A percentile compares a stretch with the other conserved stretches of the same genome.
These are phyloP conservation scores for Drymodes brunneopygia DNA, from an alignment of 2,113 vertebrate species.

Conservation along the genomic window DNA sequence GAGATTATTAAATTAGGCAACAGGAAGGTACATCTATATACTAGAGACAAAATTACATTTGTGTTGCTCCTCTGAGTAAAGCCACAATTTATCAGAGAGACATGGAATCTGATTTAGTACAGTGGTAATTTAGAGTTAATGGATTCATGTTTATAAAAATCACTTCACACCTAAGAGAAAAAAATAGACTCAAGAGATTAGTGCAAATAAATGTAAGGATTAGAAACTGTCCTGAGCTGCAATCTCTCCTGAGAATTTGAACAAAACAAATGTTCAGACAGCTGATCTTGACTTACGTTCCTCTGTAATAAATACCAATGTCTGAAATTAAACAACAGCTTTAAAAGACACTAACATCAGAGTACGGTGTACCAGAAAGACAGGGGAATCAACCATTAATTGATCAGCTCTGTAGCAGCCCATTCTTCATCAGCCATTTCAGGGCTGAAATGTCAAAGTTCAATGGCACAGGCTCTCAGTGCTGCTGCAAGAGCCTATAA, in stretches of 20 bases:
- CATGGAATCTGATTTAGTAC: background rate
- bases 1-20: background rate
- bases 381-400: background rate
- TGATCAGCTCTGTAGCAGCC: background rate
- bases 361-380: background rate
- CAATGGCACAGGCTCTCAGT: background rate
- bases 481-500: background rate
- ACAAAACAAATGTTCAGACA: background rate
- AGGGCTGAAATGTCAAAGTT: background rate
- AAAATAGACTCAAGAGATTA: background rate
- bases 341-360: background rate
- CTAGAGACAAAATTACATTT: background rate
- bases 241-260: background rate
- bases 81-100: background rate
- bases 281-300: background rate
- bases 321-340: background rate
- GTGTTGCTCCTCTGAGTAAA: background rate
- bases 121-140: background rate
- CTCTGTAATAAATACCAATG: background rate
- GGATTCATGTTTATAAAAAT: background rate
- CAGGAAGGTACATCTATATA: background rate
- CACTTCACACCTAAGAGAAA: background rate
- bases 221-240: background rate
- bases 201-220: background rate
- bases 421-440: background rate